phyloP scores from a whole-genome alignment of 1,140 invertebrate species.

The Rhizoglyphus robini region DNA sequence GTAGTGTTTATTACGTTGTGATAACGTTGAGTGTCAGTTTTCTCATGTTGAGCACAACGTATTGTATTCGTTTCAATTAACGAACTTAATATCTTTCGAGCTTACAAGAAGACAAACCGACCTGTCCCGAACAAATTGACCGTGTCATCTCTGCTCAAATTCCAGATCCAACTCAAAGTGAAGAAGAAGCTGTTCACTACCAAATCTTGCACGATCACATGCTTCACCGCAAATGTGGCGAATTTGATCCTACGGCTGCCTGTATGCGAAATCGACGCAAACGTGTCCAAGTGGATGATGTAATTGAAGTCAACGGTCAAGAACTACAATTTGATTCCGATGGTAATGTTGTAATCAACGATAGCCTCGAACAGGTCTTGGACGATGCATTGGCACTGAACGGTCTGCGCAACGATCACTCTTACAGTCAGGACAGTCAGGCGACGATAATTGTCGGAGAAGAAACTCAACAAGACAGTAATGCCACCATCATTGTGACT shows the following conservation, averaged over 20 bases:
- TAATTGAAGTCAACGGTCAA: not conserved
- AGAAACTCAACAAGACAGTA: no score
- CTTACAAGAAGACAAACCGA: slow-evolving; percentile 6
- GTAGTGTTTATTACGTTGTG: no score
- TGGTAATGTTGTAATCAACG: not conserved
- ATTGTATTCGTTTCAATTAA: no score
- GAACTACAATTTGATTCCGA: not conserved
- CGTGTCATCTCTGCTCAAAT: slow-evolving; percentile 22
- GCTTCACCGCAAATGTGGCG: slow-evolving; percentile 30
- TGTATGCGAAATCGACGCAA: slow-evolving; percentile 27
- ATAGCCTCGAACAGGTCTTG: not conserved
- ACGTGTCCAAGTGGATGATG: not conserved
- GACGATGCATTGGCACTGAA: slow-evolving; percentile 18
- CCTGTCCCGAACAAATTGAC: slow-evolving; percentile 18
- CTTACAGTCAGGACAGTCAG: no score
- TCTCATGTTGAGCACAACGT: no score
- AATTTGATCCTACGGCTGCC: slow-evolving; percentile 20
- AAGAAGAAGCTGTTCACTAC: not conserved
- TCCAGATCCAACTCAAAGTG: slow-evolving; percentile 7
- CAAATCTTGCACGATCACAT: no score
- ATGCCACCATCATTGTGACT: no score
- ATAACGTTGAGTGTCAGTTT: no score
- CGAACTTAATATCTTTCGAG: no score
- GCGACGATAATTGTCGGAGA: no score
- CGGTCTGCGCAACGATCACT: no score